These are phyloP conservation scores for Caenorhabditis doughertyi DNA, from an alignment of 2,888 invertebrate species.

Conservation along the genomic window DNA sequence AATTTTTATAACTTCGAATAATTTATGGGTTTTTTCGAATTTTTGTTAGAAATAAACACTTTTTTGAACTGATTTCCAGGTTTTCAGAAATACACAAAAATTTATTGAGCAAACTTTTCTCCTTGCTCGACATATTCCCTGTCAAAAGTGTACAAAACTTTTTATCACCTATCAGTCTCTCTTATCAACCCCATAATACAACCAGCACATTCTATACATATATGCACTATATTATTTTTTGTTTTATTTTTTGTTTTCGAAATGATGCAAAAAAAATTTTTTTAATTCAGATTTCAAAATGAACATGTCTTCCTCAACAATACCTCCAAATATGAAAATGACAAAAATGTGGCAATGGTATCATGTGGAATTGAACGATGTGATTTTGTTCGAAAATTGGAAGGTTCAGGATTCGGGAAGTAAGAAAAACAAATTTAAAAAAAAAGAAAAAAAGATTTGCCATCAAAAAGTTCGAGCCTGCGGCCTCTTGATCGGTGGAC, in stretches of 20 bases:
- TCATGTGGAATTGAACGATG: conserved; percentile 77
- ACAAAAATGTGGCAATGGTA: conserved; percentile 81
- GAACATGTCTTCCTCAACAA: conserved; percentile 13
- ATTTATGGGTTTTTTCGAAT: not conserved
- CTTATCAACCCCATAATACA: not conserved
- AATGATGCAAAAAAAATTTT: too few relatives aligned
- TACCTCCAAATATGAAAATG: not conserved
- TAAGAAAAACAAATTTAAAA: too few relatives aligned
- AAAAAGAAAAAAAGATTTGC: too few relatives aligned
- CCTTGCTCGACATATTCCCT: too few relatives aligned
- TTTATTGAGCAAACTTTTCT: too few relatives aligned
- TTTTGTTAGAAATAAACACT: too few relatives aligned
- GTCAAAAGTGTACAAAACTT: too few relatives aligned
- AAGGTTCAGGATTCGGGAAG: conserved; percentile 72
- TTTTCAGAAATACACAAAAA: too few relatives aligned
- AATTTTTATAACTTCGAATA: not conserved
- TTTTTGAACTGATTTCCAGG: too few relatives aligned
- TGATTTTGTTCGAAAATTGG: conserved; percentile 79
- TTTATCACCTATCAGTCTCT: not conserved
- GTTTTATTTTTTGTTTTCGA: not conserved
- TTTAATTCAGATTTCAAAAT: too few relatives aligned
- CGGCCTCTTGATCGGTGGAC: too few relatives aligned
- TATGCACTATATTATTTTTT: not conserved
- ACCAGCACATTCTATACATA: not conserved
- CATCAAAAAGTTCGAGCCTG: too few relatives aligned